Evolutionary conservation across 1,140 invertebrate species (phyloP).

Genomic region (Drusus annulatus): DNA sequence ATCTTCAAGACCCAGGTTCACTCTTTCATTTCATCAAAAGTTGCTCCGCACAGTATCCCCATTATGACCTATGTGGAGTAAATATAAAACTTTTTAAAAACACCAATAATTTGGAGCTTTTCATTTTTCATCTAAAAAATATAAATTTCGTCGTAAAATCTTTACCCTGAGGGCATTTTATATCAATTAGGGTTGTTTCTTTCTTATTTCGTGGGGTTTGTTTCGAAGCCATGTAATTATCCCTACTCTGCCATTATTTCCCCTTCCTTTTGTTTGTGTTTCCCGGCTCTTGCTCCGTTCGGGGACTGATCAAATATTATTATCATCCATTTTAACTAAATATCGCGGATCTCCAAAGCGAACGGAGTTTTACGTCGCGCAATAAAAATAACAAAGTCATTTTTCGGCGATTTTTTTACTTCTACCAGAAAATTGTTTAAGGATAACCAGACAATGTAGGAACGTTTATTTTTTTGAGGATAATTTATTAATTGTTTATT

Average conservation of each 20-base stretch:
- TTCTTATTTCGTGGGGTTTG: neutral
- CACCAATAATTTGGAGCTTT: no score
- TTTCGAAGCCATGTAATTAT: slow-evolving; percentile 36
- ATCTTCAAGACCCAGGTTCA: no score
- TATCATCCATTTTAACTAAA: slow-evolving; percentile 19
- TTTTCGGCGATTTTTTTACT: neutral
- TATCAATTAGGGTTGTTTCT: slow-evolving; percentile 24
- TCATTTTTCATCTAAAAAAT: no score
- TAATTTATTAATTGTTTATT: no score
- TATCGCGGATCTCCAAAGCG: slow-evolving; percentile 4
- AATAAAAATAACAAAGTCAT: slow-evolving; percentile 13
- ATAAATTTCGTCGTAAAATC: neutral
- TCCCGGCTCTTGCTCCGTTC: slow-evolving; percentile 1
- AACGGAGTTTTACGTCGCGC: no score
- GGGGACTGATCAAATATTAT: slow-evolving; percentile 35
- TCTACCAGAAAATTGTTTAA: no score
- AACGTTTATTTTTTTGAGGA: no score
- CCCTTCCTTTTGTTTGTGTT: slow-evolving; percentile 33
- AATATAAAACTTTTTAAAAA: no score
- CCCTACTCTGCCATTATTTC: slow-evolving; percentile 14
- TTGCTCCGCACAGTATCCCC: no score
- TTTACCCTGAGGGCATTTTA: slow-evolving; percentile 16
- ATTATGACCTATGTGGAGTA: no score
- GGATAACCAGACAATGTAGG: no score
- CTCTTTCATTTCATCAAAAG: no score